Percentiles rank a stretch among this genome's conserved stretches.
Conservation (phyloP, 2,113 vertebrate species). For the Sitta europaea region DNA sequence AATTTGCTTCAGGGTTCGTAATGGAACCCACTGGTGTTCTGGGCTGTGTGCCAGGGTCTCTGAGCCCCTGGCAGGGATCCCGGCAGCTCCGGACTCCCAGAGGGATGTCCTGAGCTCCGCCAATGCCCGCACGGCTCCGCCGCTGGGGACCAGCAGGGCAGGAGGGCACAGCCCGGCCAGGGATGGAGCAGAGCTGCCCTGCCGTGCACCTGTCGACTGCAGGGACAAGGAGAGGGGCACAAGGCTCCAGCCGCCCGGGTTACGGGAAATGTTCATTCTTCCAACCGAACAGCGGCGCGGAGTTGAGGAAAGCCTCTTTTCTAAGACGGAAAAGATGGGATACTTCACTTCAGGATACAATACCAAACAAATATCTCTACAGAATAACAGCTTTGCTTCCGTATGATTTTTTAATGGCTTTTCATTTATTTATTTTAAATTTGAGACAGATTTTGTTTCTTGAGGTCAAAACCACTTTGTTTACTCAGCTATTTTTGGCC, state of each 20-base stretch:
- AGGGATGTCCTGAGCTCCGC: too few species aligned
- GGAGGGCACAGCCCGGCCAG: not conserved
- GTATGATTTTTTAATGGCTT: not conserved
- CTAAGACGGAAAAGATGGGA: not conserved
- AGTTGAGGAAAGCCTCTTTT: not conserved
- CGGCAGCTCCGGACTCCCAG: too few species aligned
- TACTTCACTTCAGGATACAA: not conserved
- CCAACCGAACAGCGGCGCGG: not conserved
- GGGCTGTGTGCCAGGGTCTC: too few species aligned
- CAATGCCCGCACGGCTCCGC: too few species aligned
- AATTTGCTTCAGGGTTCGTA: too few species aligned
- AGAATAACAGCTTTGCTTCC: not conserved
- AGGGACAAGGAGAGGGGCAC: not conserved
- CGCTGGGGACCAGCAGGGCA: fast-evolving
- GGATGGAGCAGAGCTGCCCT: not conserved
- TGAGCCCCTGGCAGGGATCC: too few species aligned
- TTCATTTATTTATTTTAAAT: slow-evolving; percentile 10
- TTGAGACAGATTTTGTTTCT: slow-evolving; percentile 1
- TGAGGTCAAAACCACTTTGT: slow-evolving; percentile 7
- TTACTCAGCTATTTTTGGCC: slow-evolving; percentile 62
- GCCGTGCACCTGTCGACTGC: not conserved
- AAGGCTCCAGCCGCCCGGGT: not conserved
- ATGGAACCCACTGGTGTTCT: too few species aligned
- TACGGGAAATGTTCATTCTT: not conserved
- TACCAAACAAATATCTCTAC: not conserved